Evolutionary conservation across 2,888 invertebrate genomes (phyloP), one percentile per base, ranked within the genome.

Genomic region (Phyllotreta cruciferae): DNA sequence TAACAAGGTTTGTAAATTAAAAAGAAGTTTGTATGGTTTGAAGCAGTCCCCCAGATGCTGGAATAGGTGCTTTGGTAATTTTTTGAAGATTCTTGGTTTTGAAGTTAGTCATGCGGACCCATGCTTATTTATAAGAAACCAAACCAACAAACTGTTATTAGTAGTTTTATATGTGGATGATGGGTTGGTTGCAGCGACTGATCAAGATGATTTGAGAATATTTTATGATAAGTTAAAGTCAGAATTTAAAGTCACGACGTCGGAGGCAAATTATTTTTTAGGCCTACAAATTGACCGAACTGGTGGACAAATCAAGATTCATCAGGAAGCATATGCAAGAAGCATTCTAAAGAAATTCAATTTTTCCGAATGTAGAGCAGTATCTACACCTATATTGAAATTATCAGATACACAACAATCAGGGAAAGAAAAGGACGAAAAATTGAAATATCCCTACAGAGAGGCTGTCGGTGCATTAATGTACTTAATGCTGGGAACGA

Each of bases 221-320:
- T 24, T 9, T 45, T 8, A n/a, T n/a, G n/a, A n/a, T n/a, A n/a
- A n/a, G n/a, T n/a, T 0, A 56, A 8, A 3, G 10, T 9, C 14
- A 41, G 24, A 14, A 56, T 55, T 60, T 42, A 53, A 53, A 42
- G 56, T 45, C 13, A 60, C 55, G 11, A 42, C 10, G 2, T 34
- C 14, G 45, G 1, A 1, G 4, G 60, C 63, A 36, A 38, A 38
- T 24, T 47, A 63, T 24, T 60, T 60, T 7, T 34, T 60, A 1
- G 47, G 53, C 14, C 47, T 64, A 35, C 39, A 64, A 64, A 64
- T 64, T 14, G 37, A 60, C 44, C 39, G 36, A 44, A 54, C 34
- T 1, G 47, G 55, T 61, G 56, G 56, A 11, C 34, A n/a, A 36
- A 56, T 56, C 35, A 14, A 36, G 6, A 41, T 62, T 37, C 45